Evolutionary conservation across 2,113 vertebrate species (phyloP).

Genomic region (Sander vitreus): DNA sequence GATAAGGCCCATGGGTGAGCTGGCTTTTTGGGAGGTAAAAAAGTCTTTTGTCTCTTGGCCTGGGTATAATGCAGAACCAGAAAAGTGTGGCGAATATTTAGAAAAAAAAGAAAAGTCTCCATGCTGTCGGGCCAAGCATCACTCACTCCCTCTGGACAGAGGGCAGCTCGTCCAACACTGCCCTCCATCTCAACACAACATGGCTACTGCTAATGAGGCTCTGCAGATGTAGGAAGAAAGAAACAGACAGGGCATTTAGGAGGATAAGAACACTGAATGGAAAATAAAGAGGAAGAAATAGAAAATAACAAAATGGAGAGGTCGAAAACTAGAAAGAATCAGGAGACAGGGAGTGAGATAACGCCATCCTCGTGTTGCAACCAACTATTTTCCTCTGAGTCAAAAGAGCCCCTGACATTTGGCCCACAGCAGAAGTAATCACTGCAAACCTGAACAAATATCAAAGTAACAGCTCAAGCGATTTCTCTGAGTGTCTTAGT

Average conservation of each 20-base stretch:
- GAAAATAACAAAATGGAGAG: conserved; percentile 26
- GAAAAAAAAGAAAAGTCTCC: conserved; percentile 13
- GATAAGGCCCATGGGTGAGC: conserved; percentile 16
- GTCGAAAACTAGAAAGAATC: conserved; percentile 9
- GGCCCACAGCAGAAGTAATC: conserved; percentile 51
- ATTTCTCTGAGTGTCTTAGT: conserved; percentile 21
- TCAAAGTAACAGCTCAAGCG: conserved; percentile 20
- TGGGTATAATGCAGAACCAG: conserved; percentile 15
- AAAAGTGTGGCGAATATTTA: conserved; percentile 33
- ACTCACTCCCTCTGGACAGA: conserved; percentile 9
- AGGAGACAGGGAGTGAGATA: conserved; percentile 20
- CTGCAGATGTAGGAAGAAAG: conserved; percentile 21
- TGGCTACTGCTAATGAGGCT: conserved; percentile 40
- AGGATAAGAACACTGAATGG: conserved; percentile 12
- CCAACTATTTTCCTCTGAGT: conserved; percentile 39
- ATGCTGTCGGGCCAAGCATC: conserved; percentile 25
- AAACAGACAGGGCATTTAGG: conserved; percentile 5
- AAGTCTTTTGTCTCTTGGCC: conserved; percentile 26
- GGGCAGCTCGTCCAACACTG: conserved; percentile 19
- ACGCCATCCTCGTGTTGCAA: conserved; percentile 25
- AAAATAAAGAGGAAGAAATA: conserved; percentile 10
- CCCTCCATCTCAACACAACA: conserved; percentile 23
- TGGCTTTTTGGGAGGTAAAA: conserved; percentile 35
- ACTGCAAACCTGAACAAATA: conserved; percentile 35
- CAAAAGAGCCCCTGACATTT: conserved; percentile 63